Percentiles rank a stretch among this genome's conserved stretches.
These are phyloP conservation scores for Stramonita haemastoma DNA, from an alignment of 2,888 invertebrate species.

Conservation along the genomic window DNA sequence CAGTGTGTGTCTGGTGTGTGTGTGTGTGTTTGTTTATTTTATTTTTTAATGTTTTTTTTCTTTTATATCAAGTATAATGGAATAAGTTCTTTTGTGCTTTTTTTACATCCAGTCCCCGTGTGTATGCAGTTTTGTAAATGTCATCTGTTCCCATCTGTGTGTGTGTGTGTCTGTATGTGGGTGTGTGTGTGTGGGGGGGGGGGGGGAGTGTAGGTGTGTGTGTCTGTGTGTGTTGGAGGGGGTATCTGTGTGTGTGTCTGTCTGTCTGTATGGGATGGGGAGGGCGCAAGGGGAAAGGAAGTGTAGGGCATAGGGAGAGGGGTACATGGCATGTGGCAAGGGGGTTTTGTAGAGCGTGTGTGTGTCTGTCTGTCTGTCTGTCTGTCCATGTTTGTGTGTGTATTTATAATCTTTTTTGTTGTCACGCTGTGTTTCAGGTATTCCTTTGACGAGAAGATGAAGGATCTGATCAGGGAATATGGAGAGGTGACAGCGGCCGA, in stretches of 20 bases:
- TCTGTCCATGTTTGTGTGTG: not conserved
- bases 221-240: no score
- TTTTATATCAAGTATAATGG: no score
- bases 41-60: no score
- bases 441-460: not conserved
- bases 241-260: no score
- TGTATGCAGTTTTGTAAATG: not conserved
- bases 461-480: not conserved
- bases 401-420: not conserved
- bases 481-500: not conserved
- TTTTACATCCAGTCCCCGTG: no score
- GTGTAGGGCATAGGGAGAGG: no score
- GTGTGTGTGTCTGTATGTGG: not conserved
- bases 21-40: not conserved
- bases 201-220: not conserved
- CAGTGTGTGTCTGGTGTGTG: conserved; percentile 23
- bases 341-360: not conserved
- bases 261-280: no score
- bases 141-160: not conserved
- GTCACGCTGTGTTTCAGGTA: conserved; percentile 5
- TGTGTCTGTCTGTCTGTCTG: not conserved
- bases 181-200: not conserved
- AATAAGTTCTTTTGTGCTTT: no score
- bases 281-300: no score
- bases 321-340: no score